Conservation (phyloP, 1,140 invertebrate genomes). For the Campoletis sonorensis region DNA sequence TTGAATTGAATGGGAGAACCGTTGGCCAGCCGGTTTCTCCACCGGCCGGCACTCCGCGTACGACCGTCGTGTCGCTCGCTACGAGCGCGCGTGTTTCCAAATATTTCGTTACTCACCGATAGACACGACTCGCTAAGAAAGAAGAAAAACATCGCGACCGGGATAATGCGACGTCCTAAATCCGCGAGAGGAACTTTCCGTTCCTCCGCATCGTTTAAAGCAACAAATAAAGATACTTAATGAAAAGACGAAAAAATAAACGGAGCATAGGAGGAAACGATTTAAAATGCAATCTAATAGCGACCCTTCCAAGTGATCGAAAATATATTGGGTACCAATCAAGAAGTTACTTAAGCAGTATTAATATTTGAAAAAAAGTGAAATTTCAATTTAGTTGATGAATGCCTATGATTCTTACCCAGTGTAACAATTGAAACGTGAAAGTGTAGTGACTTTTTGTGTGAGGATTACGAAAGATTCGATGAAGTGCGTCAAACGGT, state of each 20-base stretch:
- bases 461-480: background rate
- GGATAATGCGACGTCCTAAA: background rate
- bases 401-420: background rate
- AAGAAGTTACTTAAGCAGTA: too few species aligned
- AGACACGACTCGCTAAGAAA: background rate
- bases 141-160: background rate
- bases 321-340: too few species aligned
- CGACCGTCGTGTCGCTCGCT: conserved; percentile 61
- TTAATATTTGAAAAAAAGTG: background rate
- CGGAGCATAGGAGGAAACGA: too few species aligned
- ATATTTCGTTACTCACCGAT: background rate
- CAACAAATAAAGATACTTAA: conserved; percentile 22
- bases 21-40: conserved; percentile 44
- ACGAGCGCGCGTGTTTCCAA: conserved; percentile 24
- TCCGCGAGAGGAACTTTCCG: background rate
- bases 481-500: background rate
- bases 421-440: background rate
- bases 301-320: too few species aligned
- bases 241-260: background rate
- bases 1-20: conserved; percentile 54
- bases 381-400: background rate
- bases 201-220: background rate
- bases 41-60: conserved; percentile 65
- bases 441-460: conserved; percentile 8
- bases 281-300: too few species aligned